Percentiles rank a stretch among this genome's conserved stretches.
phyloP scores from a whole-genome alignment of 2,888 invertebrate species.

The Desoria tigrina region DNA sequence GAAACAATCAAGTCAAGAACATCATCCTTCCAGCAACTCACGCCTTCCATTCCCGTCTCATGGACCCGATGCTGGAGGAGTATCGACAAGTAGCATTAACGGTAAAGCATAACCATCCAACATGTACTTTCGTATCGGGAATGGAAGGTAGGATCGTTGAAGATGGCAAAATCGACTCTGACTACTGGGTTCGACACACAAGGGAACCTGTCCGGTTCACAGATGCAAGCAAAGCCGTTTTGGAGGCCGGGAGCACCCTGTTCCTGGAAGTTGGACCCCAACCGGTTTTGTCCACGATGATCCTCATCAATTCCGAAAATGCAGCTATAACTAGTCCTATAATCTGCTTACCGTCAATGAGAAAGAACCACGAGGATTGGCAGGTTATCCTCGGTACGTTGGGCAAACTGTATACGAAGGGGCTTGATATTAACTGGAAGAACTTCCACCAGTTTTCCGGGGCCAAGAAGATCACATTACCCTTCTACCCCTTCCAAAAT shows the following conservation, averaged over 20 bases:
- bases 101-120: constrained; percentile 4
- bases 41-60: constrained; percentile 42
- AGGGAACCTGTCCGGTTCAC: constrained; percentile 29
- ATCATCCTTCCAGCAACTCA: constrained; percentile 34
- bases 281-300: constrained; percentile 31
- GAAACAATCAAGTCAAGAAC: constrained; percentile 18
- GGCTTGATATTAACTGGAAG: constrained; percentile 30
- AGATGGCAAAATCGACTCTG: background rate
- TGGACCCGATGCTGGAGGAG: constrained; percentile 37
- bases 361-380: constrained; percentile 25
- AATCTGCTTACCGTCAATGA: constrained; percentile 24
- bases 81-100: constrained; percentile 30
- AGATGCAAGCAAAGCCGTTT: constrained; percentile 18
- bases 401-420: constrained; percentile 24
- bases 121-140: constrained; percentile 38
- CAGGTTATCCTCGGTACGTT: constrained; percentile 24
- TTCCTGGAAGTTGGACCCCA: constrained; percentile 46
- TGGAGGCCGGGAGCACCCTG: constrained; percentile 7
- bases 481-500: constrained; percentile 33
- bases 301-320: constrained; percentile 16
- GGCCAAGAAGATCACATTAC: constrained; percentile 1
- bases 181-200: constrained; percentile 35
- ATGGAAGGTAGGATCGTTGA: constrained; percentile 22
- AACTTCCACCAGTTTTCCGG: constrained; percentile 21
- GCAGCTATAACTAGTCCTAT: constrained; percentile 13